Evolutionary conservation across 2,113 vertebrate species (phyloP).

Genomic region (Ammodytes dubius): DNA sequence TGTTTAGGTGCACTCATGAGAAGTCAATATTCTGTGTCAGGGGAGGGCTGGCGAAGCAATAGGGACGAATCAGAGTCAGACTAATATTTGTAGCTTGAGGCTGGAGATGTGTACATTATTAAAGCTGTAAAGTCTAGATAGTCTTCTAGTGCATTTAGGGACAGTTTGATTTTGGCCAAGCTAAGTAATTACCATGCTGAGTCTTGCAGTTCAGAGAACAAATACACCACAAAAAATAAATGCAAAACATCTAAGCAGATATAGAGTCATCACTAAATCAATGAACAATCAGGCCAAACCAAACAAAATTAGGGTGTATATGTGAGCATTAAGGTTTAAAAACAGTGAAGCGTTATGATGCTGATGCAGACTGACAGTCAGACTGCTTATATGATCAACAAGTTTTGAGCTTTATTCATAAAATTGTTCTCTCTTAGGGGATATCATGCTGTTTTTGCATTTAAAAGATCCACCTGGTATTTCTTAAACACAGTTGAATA

Average conservation of each 20-base stretch:
- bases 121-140: constrained; percentile 16
- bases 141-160: constrained; percentile 19
- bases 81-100: constrained; percentile 49
- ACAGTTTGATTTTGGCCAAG: constrained; percentile 18
- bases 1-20: constrained; percentile 51
- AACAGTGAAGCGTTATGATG: background rate
- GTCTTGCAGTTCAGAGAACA: background rate
- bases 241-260: constrained; percentile 22
- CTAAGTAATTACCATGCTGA: constrained; percentile 27
- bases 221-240: constrained; percentile 21
- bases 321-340: background rate
- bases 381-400: background rate
- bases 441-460: background rate
- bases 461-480: background rate
- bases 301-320: background rate
- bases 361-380: background rate
- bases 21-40: constrained; percentile 56
- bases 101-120: constrained; percentile 22
- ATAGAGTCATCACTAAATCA: background rate
- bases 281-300: constrained; percentile 10
- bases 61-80: constrained; percentile 66
- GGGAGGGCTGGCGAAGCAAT: constrained; percentile 34
- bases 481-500: background rate
- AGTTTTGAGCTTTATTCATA: background rate
- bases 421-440: background rate